Base-by-base conservation (phyloP, 2,888 invertebrate species). In the Hedya salicella region DNA sequence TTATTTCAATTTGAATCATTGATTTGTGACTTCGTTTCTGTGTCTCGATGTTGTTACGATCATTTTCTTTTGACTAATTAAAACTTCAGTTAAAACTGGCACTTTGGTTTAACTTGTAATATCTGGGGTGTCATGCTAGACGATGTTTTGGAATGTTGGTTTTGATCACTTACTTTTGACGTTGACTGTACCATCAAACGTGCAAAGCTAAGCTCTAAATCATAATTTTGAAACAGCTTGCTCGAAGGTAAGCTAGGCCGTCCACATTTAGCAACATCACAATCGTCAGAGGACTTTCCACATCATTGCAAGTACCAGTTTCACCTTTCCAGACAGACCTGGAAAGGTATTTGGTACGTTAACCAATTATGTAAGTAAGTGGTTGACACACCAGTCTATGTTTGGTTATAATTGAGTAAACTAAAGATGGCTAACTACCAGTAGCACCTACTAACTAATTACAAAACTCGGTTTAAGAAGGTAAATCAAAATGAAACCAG, bases 301-400 rank as follows among this genome's bases (percentile, higher is more conserved):
- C 57, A 57, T 57, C 42, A 36, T 25, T 54, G 19, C 14, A 1
- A 48, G 19, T 59, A 54, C 48, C 17, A 16, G 53, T 62, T 48
- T 62, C 48, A 30, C 62, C 62, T 62, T 62, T 54, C 62, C 54
- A 48, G 46, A 25, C 25, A 48, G 14, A 54, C 53, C 54, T 21
- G 39, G 46, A 48, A 39, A 30, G 14, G 50, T 32, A 57, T 57
- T 42, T 42, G 57, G 57, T 57, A 44, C 42, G 46, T 54, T 36
- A 13, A 53, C 54, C 25, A 25, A 30, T 64, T 50, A 57, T n/a
- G 64, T 44, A 57, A 64, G 64, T 44, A 57, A 64, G 32, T 21
- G 32, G 49, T 50, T 36, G 64, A 63, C 50, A 50, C 32, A 57
- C 57, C 42, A 42, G 56, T 21, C 44, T 30, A 39, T 53, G 44